A percentile compares a stretch with the other conserved stretches of the same genome.
These are phyloP conservation scores for Odontocerum albicorne DNA, from an alignment of 2,888 invertebrate genomes.

Conservation along the genomic window DNA sequence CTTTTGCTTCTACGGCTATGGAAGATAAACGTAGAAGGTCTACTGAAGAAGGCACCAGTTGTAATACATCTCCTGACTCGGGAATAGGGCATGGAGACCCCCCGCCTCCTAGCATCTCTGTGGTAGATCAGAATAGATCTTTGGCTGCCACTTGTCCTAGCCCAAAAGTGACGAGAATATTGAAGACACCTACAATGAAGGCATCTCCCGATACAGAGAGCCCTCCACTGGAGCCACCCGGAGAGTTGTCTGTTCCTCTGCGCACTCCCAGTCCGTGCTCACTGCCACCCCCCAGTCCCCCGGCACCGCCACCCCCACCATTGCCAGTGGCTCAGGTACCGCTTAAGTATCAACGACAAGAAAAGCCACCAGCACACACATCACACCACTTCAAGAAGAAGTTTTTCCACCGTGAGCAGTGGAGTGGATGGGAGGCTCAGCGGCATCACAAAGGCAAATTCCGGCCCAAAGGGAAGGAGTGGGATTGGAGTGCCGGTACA, in stretches of 20 bases:
- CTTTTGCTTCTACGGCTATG: slow-evolving; percentile 89
- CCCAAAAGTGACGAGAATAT: slow-evolving; percentile 44
- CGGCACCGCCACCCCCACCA: slow-evolving; percentile 40
- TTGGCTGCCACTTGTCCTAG: slow-evolving; percentile 44
- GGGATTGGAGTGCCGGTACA: slow-evolving; percentile 58
- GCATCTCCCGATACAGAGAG: slow-evolving; percentile 53
- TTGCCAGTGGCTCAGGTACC: slow-evolving; percentile 52
- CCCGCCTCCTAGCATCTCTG: slow-evolving; percentile 47
- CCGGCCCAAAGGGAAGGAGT: slow-evolving; percentile 72
- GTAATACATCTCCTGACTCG: slow-evolving; percentile 85
- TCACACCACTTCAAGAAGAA: slow-evolving; percentile 83
- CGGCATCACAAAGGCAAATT: slow-evolving; percentile 65
- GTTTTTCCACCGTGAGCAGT: slow-evolving; percentile 74
- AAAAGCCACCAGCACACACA: slow-evolving; percentile 46
- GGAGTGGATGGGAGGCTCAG: slow-evolving; percentile 56
- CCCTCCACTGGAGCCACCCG: slow-evolving; percentile 43
- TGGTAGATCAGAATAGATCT: slow-evolving; percentile 41
- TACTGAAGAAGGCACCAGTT: slow-evolving; percentile 71
- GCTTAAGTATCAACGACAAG: slow-evolving; percentile 62
- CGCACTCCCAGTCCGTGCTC: slow-evolving; percentile 32
- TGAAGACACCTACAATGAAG: slow-evolving; percentile 47
- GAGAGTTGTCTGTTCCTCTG: slow-evolving; percentile 26
- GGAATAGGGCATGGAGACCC: slow-evolving; percentile 77
- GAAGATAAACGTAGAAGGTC: slow-evolving; percentile 84
- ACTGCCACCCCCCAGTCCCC: slow-evolving; percentile 29